These are phyloP conservation scores for Chanos chanos DNA, from an alignment of 2,797 vertebrate genomes.

Conservation along the genomic window DNA sequence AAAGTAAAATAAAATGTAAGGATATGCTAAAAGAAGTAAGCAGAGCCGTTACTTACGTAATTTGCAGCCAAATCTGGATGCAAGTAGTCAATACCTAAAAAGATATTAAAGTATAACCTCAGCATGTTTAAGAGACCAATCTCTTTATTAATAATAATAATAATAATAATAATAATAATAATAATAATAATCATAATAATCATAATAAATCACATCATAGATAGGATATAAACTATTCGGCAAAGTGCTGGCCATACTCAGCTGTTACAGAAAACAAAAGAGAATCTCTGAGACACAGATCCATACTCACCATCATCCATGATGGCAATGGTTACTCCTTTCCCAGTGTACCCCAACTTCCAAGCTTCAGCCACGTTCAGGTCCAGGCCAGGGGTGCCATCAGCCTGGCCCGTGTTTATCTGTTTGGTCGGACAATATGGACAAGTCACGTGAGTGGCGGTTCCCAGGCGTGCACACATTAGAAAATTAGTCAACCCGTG, in stretches of 20 bases:
- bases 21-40: slow-evolving; percentile 3
- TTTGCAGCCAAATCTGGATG: slow-evolving; percentile 96
- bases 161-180: too few relatives aligned
- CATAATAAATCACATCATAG: too few relatives aligned
- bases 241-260: too few relatives aligned
- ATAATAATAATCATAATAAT: too few relatives aligned
- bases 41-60: slow-evolving; percentile 87
- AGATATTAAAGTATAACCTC: slow-evolving; percentile 49
- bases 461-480: slow-evolving; percentile 47
- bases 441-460: slow-evolving; percentile 55
- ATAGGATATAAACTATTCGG: too few relatives aligned
- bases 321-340: slow-evolving; percentile 96
- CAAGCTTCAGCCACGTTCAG: slow-evolving; percentile 99
- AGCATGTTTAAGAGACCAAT: too few relatives aligned
- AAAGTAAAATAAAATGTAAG: neutral
- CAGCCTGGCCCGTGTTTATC: slow-evolving; percentile 99
- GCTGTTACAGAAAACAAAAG: neutral
- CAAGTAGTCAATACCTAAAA: slow-evolving; percentile 96
- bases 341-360: slow-evolving; percentile 95
- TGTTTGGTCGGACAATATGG: slow-evolving; percentile 67
- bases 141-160: too few relatives aligned
- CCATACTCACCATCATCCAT: slow-evolving; percentile 95
- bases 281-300: neutral
- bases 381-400: slow-evolving; percentile 96
- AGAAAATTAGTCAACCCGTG: slow-evolving; percentile 46